Evolutionary conservation across 2,797 vertebrate genomes (phyloP), one percentile per base, ranked within the genome.

Genomic region (Tachyglossus aculeatus): DNA sequence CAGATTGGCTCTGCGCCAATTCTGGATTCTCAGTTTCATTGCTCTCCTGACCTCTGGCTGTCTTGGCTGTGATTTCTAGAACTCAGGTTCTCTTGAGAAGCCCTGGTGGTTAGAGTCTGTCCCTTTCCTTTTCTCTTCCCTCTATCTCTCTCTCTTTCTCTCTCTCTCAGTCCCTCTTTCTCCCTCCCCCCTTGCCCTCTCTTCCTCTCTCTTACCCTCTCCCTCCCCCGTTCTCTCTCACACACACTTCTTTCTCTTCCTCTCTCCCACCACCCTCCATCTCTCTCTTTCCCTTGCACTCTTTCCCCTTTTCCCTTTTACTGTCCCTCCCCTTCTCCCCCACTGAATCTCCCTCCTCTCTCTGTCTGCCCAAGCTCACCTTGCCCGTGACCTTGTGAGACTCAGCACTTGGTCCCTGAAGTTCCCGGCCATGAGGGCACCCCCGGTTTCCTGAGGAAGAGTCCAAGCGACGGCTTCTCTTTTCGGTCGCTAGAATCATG

Each of bases 21-120:
- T 78, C 82, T 80, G 44, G 58, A 89, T 86, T 84, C 78, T 90
- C 90, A 87, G 82, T 90, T 94, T 89, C 91, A 93, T 87, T 88
- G 87, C 87, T 83, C 86, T 82, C 87, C 69, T 50, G 77, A 80
- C 68, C 66, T 79, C 77, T 32, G 9, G 24, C 68, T 80, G 68
- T 83, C 87, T 86, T 78, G 58, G 80, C 61, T 54, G 77, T 71
- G 74, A 83, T 88, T 89, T 88, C 83, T 58, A 60, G 66, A 52
- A 36, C 52, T 68, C 14, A 12, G 65, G 55, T 36, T 53, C 58
- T 60, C 24, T 51, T 29, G 27, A 62, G 58, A 74, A 60, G 32
- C 54, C 73, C 4, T 54, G 64, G 64, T 79, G 58, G 45, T 59
- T 25, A 10, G 57, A 50, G 44, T 69, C 44, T 11, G 69, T 62